Evolutionary conservation across 2,888 invertebrate species (phyloP).

Genomic region (Matsumyia berberina): DNA sequence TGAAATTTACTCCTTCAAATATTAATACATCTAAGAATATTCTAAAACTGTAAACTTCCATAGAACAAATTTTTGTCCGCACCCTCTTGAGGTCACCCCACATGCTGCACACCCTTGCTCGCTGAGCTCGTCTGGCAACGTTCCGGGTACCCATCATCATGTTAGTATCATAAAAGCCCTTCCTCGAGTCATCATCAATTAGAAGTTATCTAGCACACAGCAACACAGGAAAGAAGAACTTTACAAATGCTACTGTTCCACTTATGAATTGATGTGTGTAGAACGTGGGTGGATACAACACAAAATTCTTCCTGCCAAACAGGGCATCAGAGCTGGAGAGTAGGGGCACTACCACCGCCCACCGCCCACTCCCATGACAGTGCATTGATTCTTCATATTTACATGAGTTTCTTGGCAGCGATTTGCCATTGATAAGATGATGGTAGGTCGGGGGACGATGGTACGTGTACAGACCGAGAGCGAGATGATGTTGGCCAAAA

Average conservation of each 20-base stretch:
- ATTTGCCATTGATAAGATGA: constrained; percentile 26
- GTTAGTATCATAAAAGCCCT: constrained; percentile 47
- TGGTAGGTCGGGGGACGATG: constrained; percentile 6
- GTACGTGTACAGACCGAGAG: too few relatives aligned
- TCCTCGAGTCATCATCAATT: constrained; percentile 69
- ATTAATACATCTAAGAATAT: constrained; percentile 28
- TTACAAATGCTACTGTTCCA: constrained; percentile 66
- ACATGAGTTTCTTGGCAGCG: constrained; percentile 68
- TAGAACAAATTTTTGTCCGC: background rate
- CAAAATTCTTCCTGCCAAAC: constrained; percentile 51
- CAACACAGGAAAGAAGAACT: constrained; percentile 40
- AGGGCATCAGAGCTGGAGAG: constrained; percentile 42
- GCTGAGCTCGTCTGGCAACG: constrained; percentile 11
- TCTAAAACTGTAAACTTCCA: constrained; percentile 9
- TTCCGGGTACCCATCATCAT: constrained; percentile 39
- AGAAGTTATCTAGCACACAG: constrained; percentile 66
- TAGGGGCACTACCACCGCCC: background rate
- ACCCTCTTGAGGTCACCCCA: constrained; percentile 13
- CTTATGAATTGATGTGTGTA: constrained; percentile 63
- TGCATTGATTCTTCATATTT: constrained; percentile 57
- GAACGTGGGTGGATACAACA: constrained; percentile 47
- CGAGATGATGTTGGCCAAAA: constrained; percentile 24
- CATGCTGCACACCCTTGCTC: constrained; percentile 2
- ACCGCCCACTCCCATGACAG: background rate
- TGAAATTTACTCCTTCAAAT: constrained; percentile 6